A percentile compares a stretch with the other conserved stretches of the same genome.
Evolutionary conservation across 30 jellyfish, hydroid and myxozoan species (phyloP).

Genomic region (Hydractinia echinata): DNA sequence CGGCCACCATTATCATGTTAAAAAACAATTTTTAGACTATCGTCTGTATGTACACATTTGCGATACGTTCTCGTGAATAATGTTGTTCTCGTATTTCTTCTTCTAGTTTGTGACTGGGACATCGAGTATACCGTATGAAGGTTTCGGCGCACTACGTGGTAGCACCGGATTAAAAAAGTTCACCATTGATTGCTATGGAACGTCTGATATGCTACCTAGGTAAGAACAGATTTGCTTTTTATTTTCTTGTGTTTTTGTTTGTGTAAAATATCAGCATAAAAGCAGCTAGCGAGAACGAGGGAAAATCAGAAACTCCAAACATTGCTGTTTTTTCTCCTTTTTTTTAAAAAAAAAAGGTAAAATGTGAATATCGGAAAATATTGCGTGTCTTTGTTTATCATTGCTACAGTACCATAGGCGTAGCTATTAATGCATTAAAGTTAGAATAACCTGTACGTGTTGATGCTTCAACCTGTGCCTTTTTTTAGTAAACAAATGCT

Average conservation of each 20-base stretch:
- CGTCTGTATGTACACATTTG: background rate
- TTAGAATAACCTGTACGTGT: too few relatives aligned
- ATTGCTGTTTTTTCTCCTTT: too few relatives aligned
- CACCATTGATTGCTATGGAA: constrained; percentile 98
- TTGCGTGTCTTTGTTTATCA: too few relatives aligned
- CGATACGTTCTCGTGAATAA: background rate
- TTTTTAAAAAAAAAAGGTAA: too few relatives aligned
- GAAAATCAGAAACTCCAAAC: too few relatives aligned
- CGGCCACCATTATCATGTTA: background rate
- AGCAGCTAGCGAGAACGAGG: too few relatives aligned
- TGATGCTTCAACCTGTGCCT: too few relatives aligned
- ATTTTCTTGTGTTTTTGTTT: background rate
- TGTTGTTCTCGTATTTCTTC: background rate
- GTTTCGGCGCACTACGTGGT: constrained; percentile 96
- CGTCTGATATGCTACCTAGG: constrained; percentile 92
- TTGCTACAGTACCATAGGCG: too few relatives aligned
- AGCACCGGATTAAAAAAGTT: constrained; percentile 94
- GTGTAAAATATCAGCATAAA: too few relatives aligned
- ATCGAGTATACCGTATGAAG: constrained; percentile 96
- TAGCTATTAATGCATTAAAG: too few relatives aligned
- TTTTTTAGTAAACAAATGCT: too few relatives aligned
- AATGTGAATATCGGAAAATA: too few relatives aligned
- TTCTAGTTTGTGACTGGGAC: constrained; percentile 96
- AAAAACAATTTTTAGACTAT: background rate
- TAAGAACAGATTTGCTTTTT: background rate